Evolutionary conservation across 2,888 invertebrate genomes (phyloP).

Genomic region (Pristionchus arcanus): DNA sequence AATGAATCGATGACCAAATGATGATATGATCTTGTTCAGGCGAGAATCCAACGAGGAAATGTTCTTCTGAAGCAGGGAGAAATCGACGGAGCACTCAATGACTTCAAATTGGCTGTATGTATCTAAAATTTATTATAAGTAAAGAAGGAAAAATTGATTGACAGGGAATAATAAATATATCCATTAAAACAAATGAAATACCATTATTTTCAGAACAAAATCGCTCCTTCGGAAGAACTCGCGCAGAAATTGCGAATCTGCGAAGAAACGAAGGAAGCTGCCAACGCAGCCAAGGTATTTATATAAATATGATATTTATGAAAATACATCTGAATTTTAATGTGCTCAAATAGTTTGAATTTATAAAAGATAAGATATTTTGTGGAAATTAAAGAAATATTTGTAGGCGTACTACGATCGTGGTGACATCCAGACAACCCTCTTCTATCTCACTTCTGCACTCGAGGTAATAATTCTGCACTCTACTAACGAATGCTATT

Average conservation of each 20-base stretch:
- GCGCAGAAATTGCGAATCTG: conserved; percentile 69
- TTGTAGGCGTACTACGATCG: conserved; percentile 56
- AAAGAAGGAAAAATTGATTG: not conserved
- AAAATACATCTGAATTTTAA: not conserved
- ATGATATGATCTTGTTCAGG: conserved; percentile 80
- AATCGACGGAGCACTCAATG: conserved; percentile 71
- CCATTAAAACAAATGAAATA: not conserved
- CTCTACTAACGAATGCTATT: not conserved
- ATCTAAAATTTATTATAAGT: not conserved
- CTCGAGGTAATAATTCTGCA: conserved; percentile 65
- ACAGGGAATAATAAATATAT: not conserved
- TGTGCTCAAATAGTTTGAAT: not conserved
- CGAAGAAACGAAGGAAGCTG: conserved; percentile 16
- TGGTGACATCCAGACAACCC: conserved; percentile 84
- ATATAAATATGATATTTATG: not conserved
- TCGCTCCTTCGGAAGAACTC: conserved; percentile 76
- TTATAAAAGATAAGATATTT: not conserved
- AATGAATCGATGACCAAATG: not conserved
- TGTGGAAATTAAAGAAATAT: not conserved
- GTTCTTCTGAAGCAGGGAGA: conserved; percentile 90
- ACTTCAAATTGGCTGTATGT: conserved; percentile 74
- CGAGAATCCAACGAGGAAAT: conserved; percentile 88
- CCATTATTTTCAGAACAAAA: not conserved
- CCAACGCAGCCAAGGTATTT: conserved; percentile 1
- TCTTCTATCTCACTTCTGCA: conserved; percentile 83